Conservation (phyloP, 2,113 vertebrate species). For the Lepisosteus oculatus region DNA sequence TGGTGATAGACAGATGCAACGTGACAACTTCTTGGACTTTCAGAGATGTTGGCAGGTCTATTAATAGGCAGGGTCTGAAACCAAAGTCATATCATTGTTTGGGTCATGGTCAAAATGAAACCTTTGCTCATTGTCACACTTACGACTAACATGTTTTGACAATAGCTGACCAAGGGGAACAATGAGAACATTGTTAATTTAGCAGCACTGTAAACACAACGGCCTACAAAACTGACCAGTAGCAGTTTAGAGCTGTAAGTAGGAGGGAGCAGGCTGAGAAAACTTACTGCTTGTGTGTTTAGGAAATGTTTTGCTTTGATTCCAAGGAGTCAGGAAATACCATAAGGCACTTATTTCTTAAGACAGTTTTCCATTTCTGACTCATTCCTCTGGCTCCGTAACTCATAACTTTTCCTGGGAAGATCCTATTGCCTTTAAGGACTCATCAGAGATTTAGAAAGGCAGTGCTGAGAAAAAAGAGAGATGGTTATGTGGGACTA, state of each 20-base stretch:
- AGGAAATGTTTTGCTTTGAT: conserved; percentile 43
- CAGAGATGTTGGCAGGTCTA: neutral
- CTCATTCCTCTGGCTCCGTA: conserved; percentile 48
- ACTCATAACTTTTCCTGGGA: conserved; percentile 31
- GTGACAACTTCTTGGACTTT: neutral
- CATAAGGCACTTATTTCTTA: conserved; percentile 39
- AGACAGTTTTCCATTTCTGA: conserved; percentile 60
- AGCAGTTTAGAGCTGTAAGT: neutral
- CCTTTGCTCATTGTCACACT: conserved; percentile 17
- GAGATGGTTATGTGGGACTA: no score
- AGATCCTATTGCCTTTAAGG: conserved; percentile 22
- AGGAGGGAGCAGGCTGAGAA: conserved; percentile 5
- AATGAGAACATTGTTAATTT: conserved; percentile 25
- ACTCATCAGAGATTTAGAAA: conserved; percentile 18
- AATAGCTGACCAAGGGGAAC: conserved; percentile 23
- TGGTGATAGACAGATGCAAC: neutral
- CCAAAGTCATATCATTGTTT: conserved; percentile 1
- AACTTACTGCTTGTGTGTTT: conserved; percentile 18
- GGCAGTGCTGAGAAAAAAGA: no score
- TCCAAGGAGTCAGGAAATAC: conserved; percentile 45
- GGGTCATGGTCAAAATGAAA: neutral
- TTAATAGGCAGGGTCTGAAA: neutral
- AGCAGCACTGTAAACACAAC: conserved; percentile 10
- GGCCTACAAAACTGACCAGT: conserved; percentile 25
- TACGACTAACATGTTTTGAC: conserved; percentile 21